These are phyloP conservation scores for Schizotus pectinicornis DNA, from an alignment of 2,888 invertebrate genomes.

Conservation along the genomic window DNA sequence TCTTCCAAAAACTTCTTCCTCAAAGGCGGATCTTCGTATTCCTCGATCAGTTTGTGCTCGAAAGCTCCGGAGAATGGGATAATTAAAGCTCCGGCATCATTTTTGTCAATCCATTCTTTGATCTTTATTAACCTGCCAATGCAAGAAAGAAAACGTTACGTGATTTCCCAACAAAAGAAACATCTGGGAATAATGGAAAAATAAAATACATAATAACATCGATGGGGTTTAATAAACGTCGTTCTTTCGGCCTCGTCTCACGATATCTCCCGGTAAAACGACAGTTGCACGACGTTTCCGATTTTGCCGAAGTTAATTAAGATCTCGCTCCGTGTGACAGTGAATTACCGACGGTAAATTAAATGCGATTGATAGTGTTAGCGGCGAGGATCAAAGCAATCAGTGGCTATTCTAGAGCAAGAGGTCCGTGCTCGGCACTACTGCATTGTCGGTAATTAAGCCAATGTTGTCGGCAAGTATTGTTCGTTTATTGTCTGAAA, in stretches of 20 bases:
- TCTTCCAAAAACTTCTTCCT: conserved; percentile 83
- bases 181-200: background rate
- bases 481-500: conserved; percentile 24
- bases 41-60: conserved; percentile 86
- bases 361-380: conserved; percentile 49
- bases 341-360: conserved; percentile 45
- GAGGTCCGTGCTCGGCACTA: conserved; percentile 29
- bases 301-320: conserved; percentile 36
- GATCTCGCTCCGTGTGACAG: conserved; percentile 36
- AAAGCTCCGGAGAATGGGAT: conserved; percentile 96
- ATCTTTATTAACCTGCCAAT: conserved; percentile 84
- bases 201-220: background rate
- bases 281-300: background rate
- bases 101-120: conserved; percentile 98
- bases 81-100: conserved; percentile 91
- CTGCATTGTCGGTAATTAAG: conserved; percentile 39
- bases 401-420: conserved; percentile 48
- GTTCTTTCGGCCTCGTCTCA: background rate
- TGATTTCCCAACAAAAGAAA: background rate
- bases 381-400: conserved; percentile 54
- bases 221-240: background rate
- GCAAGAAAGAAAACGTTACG: background rate
- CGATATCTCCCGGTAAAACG: background rate
- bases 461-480: conserved; percentile 24
- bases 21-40: conserved; percentile 80